Evolutionary conservation across 2,797 vertebrate genomes (phyloP).

Genomic region (Aeoliscus strigatus): DNA sequence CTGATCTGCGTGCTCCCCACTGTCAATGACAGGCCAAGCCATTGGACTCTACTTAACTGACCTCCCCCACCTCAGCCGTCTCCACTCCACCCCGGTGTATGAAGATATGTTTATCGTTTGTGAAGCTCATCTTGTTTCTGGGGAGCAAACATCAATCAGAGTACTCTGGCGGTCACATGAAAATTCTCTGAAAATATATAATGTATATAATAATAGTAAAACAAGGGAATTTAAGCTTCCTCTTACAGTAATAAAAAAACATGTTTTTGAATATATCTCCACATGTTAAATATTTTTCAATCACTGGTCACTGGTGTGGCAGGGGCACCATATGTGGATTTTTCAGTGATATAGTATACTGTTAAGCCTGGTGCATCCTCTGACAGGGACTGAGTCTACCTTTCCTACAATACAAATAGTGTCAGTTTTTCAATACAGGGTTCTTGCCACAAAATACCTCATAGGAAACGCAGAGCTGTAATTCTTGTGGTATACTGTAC

Average conservation of each 20-base stretch:
- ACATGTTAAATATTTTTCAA: slow-evolving; percentile 64
- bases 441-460: slow-evolving; percentile 82
- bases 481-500: slow-evolving; percentile 76
- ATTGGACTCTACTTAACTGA: slow-evolving; percentile 57
- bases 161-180: slow-evolving; percentile 69
- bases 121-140: slow-evolving; percentile 33
- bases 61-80: slow-evolving; percentile 33
- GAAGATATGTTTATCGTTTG: slow-evolving; percentile 56
- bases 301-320: slow-evolving; percentile 50
- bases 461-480: slow-evolving; percentile 78
- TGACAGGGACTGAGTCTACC: slow-evolving; percentile 62
- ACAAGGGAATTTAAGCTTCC: slow-evolving; percentile 67
- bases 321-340: slow-evolving; percentile 66
- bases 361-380: slow-evolving; percentile 70
- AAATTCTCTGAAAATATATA: slow-evolving; percentile 69
- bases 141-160: slow-evolving; percentile 13
- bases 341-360: slow-evolving; percentile 70
- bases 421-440: slow-evolving; percentile 79
- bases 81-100: slow-evolving; percentile 27
- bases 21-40: slow-evolving; percentile 55
- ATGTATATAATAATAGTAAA: slow-evolving; percentile 73
- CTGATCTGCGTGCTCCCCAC: slow-evolving; percentile 66
- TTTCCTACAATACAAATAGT: slow-evolving; percentile 77
- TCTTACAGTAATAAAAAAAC: slow-evolving; percentile 68
- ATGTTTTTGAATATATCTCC: slow-evolving; percentile 65